phyloP scores from a whole-genome alignment of 2,113 vertebrate species.

The Pteropus alecto region DNA sequence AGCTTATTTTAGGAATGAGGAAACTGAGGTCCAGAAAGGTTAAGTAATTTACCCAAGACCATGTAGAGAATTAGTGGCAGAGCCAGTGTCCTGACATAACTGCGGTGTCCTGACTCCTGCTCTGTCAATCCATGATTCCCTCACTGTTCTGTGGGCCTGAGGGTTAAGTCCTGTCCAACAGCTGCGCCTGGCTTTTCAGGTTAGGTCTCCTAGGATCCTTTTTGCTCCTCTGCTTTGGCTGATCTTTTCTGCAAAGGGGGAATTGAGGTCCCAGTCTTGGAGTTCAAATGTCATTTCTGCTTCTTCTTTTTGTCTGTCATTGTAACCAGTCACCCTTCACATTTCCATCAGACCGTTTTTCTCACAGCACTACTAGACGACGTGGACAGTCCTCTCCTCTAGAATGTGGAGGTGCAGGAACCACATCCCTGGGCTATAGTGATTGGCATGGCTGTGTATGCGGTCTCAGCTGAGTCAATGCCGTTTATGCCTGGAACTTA shows the following conservation, averaged over 20 bases:
- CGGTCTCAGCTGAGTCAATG: not conserved
- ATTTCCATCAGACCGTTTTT: not conserved
- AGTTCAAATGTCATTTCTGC: not conserved
- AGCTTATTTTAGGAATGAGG: conserved; percentile 58
- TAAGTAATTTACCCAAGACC: conserved; percentile 1
- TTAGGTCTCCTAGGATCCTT: not conserved
- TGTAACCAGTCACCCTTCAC: not conserved
- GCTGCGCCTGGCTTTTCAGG: not conserved
- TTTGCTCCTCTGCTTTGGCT: not conserved
- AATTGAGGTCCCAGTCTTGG: not conserved
- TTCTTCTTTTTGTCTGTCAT: not conserved
- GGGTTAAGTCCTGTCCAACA: not conserved
- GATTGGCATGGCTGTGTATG: not conserved
- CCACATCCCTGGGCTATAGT: not conserved
- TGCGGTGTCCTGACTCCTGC: not conserved
- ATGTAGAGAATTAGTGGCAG: not conserved
- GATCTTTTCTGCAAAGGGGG: not conserved
- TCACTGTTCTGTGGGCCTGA: not conserved
- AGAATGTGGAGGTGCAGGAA: not conserved
- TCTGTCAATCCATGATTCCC: not conserved
- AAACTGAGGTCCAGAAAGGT: conserved; percentile 45
- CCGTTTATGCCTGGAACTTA: not conserved
- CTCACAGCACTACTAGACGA: not conserved
- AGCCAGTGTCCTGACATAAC: not conserved
- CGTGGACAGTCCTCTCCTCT: not conserved